A percentile compares a stretch with the other conserved stretches of the same genome.
phyloP scores from a whole-genome alignment of 2,797 vertebrate genomes.

The Trichosurus vulpecula region DNA sequence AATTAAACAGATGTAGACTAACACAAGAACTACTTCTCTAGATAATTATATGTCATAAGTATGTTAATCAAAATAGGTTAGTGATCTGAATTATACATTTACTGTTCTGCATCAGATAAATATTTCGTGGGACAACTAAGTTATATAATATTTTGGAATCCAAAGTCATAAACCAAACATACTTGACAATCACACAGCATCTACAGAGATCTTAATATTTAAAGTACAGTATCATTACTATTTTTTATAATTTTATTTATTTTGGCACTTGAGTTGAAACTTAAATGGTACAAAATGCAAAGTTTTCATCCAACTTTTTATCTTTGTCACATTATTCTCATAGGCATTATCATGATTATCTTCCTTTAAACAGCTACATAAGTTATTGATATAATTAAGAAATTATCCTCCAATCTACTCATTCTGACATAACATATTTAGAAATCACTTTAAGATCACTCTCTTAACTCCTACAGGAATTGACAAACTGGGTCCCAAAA shows the following conservation, averaged over 20 bases:
- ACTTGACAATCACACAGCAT: neutral
- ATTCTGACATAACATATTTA: neutral
- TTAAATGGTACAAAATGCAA: neutral
- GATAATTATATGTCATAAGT: neutral
- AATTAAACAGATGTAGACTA: neutral
- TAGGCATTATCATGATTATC: neutral
- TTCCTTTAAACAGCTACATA: neutral
- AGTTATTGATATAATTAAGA: neutral
- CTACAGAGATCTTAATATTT: neutral
- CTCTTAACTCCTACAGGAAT: neutral
- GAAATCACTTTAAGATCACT: neutral
- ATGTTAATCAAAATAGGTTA: neutral
- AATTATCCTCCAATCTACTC: neutral
- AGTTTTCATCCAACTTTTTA: neutral
- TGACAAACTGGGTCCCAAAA: neutral
- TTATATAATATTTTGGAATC: neutral
- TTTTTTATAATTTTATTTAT: neutral
- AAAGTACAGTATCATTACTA: neutral
- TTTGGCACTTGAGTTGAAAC: neutral
- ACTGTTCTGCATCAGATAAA: neutral
- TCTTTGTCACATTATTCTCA: neutral
- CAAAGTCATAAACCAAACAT: neutral
- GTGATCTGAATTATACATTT: neutral
- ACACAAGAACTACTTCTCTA: neutral
- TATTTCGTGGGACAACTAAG: neutral